These are phyloP conservation scores for Orius laevigatus DNA, from an alignment of 1,140 invertebrate species.

Conservation along the genomic window DNA sequence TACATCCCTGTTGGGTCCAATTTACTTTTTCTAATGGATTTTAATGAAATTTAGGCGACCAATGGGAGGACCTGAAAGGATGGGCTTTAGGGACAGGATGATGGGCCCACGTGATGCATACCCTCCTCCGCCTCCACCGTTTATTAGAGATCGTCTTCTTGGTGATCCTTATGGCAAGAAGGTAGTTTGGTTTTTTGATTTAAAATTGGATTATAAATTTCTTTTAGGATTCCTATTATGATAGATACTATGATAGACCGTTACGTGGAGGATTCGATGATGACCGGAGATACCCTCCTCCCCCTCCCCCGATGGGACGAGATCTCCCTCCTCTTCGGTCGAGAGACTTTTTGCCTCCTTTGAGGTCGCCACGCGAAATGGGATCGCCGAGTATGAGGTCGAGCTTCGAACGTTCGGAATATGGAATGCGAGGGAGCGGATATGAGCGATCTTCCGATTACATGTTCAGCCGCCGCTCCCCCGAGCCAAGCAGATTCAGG, in stretches of 20 bases:
- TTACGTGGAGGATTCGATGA: conserved; percentile 44
- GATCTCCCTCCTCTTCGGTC: conserved; percentile 22
- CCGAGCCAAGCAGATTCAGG: conserved; percentile 24
- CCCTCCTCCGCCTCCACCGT: conserved; percentile 60
- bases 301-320: conserved; percentile 29
- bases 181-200: neutral
- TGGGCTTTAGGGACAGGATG: conserved; percentile 57
- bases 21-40: too few relatives aligned
- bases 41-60: too few relatives aligned
- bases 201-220: neutral
- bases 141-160: conserved; percentile 69
- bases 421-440: conserved; percentile 25
- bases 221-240: conserved; percentile 56
- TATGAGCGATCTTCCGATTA: conserved; percentile 43
- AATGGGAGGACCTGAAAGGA: conserved; percentile 33
- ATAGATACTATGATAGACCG: conserved; percentile 59
- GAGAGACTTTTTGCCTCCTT: conserved; percentile 33
- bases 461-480: conserved; percentile 65
- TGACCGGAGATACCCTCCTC: conserved; percentile 55
- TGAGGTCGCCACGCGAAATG: too few relatives aligned
- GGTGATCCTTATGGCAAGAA: conserved; percentile 20
- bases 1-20: too few relatives aligned
- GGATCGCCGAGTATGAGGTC: too few relatives aligned
- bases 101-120: conserved; percentile 64
- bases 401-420: too few relatives aligned